These are phyloP conservation scores for Diachasmimorpha longicaudata DNA, from an alignment of 1,140 invertebrate genomes.

Conservation along the genomic window DNA sequence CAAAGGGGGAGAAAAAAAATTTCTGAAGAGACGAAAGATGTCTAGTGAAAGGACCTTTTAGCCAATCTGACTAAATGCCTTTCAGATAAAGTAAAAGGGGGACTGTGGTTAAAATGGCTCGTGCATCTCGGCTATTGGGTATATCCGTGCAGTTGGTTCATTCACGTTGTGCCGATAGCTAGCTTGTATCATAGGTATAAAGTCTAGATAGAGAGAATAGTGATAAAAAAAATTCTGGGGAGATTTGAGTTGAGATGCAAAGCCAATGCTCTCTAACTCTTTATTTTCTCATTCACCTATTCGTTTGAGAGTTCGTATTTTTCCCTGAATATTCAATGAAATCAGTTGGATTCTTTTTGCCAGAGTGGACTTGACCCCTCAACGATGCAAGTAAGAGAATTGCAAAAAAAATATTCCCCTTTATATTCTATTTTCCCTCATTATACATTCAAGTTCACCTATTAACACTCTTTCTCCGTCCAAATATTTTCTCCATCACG, in stretches of 20 bases:
- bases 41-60: conserved; percentile 59
- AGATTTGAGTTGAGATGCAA: background rate
- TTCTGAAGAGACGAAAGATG: conserved; percentile 48
- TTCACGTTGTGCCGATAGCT: conserved; percentile 41
- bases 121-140: too few relatives aligned
- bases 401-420: too few relatives aligned
- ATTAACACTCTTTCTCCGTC: background rate
- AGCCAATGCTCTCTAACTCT: background rate
- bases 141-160: conserved; percentile 19
- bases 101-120: conserved; percentile 49
- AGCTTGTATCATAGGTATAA: background rate
- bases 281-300: conserved; percentile 4
- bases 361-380: too few relatives aligned
- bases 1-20: conserved; percentile 28
- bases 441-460: conserved; percentile 5
- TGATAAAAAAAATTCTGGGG: background rate
- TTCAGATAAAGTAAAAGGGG: conserved; percentile 43
- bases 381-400: too few relatives aligned
- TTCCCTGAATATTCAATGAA: too few relatives aligned
- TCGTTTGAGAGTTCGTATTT: background rate
- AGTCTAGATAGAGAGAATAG: background rate
- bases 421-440: background rate
- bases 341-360: too few relatives aligned
- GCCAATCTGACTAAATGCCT: conserved; percentile 58
- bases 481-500: conserved; percentile 6